Conservation (phyloP, 2,113 vertebrate species). For the Phycodurus eques region DNA sequence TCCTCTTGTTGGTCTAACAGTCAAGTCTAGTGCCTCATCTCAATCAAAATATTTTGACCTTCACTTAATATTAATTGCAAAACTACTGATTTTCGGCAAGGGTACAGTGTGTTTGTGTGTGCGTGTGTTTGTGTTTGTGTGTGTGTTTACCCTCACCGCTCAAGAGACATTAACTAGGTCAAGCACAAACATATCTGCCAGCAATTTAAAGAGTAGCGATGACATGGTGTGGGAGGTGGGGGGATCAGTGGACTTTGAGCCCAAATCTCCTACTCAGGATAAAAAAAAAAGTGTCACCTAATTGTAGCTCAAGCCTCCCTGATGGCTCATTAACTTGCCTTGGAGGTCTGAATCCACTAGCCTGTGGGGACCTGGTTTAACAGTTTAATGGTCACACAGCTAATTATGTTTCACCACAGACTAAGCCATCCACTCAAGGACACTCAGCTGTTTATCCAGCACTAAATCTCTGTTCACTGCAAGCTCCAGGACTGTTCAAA, state of each 20-base stretch:
- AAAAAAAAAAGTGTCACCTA: conserved; percentile 37
- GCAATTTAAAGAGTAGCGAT: conserved; percentile 48
- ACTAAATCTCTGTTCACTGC: conserved; percentile 39
- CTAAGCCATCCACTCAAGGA: conserved; percentile 35
- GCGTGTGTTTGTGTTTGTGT: conserved; percentile 9
- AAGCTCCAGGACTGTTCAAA: conserved; percentile 4
- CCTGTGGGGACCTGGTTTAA: conserved; percentile 39
- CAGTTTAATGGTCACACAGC: conserved; percentile 45
- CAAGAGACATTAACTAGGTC: conserved; percentile 67
- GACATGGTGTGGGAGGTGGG: conserved; percentile 17
- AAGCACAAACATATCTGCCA: conserved; percentile 64
- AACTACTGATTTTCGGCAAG: conserved; percentile 59
- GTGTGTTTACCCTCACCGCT: conserved; percentile 58
- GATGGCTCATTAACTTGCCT: conserved; percentile 43
- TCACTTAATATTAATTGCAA: conserved; percentile 40
- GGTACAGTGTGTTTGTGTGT: conserved; percentile 18
- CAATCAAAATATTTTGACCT: background rate
- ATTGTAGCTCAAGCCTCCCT: conserved; percentile 46
- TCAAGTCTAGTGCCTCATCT: background rate
- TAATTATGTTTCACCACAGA: conserved; percentile 50
- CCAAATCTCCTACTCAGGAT: conserved; percentile 45
- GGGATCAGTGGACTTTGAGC: conserved; percentile 35
- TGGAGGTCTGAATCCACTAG: conserved; percentile 32
- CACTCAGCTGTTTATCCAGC: conserved; percentile 30
- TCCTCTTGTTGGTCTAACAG: background rate